These are phyloP conservation scores for Octopus sinensis DNA, from an alignment of 1,140 invertebrate species.

Conservation along the genomic window DNA sequence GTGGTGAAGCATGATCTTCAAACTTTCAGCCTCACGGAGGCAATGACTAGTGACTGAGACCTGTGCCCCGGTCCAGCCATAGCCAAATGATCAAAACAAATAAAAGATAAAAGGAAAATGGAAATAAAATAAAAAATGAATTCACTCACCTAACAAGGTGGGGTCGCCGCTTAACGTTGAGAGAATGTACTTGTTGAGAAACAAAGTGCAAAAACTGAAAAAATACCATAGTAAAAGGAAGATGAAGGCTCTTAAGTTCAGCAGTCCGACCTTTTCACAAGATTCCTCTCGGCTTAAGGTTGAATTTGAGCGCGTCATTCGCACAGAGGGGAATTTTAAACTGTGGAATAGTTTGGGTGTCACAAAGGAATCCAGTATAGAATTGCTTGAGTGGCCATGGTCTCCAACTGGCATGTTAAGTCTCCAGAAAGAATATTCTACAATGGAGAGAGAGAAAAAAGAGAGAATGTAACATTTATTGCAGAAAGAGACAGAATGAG, in stretches of 20 bases:
- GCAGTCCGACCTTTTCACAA: constrained; percentile 42
- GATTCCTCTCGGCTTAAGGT: constrained; percentile 19
- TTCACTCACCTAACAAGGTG: constrained; percentile 69
- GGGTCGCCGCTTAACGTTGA: constrained; percentile 76
- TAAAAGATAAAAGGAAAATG: no score
- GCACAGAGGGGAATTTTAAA: background rate
- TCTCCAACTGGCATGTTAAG: background rate
- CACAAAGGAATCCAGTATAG: background rate
- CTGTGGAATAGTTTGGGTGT: background rate
- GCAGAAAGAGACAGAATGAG: no score
- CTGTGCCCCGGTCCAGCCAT: no score
- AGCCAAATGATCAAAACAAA: no score
- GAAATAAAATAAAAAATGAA: constrained; percentile 21
- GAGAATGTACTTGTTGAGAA: constrained; percentile 81
- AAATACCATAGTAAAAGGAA: constrained; percentile 76
- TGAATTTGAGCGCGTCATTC: background rate
- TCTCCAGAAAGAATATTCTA: background rate
- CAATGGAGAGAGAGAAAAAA: background rate
- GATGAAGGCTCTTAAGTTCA: constrained; percentile 66
- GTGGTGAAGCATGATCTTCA: no score
- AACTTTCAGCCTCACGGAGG: no score
- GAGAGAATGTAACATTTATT: no score
- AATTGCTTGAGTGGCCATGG: background rate
- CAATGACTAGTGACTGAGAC: no score
- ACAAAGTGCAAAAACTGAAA: constrained; percentile 72